Conservation (phyloP, 2,113 vertebrate genomes). For the Pterocles gutturalis region DNA sequence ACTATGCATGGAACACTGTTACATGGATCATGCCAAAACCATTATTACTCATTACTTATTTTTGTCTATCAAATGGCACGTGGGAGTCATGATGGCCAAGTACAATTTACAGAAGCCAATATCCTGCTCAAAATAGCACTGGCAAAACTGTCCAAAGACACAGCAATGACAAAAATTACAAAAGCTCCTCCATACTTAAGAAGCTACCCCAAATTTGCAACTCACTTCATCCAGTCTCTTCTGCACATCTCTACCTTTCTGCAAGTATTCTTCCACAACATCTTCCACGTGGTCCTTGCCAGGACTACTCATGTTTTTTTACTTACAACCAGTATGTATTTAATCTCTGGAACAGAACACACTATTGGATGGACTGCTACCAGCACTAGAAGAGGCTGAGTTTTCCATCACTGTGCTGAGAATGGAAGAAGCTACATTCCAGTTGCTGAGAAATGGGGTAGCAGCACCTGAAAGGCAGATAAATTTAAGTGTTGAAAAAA, state of each 20-base stretch:
- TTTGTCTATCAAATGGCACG: neutral
- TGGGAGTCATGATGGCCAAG: neutral
- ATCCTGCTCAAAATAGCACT: neutral
- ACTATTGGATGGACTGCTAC: neutral
- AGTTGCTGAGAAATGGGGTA: slow-evolving; percentile 20
- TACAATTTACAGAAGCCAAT: neutral
- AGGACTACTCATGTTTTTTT: neutral
- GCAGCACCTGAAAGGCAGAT: slow-evolving; percentile 57
- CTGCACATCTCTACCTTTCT: slow-evolving; percentile 72
- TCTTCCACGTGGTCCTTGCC: slow-evolving; percentile 63
- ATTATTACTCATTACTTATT: neutral
- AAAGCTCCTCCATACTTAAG: neutral
- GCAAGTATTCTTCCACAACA: slow-evolving; percentile 67
- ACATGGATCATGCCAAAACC: neutral
- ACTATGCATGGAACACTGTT: rapidly evolving
- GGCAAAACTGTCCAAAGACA: neutral
- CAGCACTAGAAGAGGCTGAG: neutral
- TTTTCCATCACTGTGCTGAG: slow-evolving; percentile 38
- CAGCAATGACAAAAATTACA: neutral
- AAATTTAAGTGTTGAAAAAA: neutral
- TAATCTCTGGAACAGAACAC: slow-evolving; percentile 40
- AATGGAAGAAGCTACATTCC: neutral
- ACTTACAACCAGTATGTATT: slow-evolving; percentile 2
- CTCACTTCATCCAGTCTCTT: slow-evolving; percentile 74
- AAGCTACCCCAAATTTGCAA: neutral